These are phyloP conservation scores for Cephus sareptanus DNA, from an alignment of 2,888 invertebrate genomes.

Conservation along the genomic window DNA sequence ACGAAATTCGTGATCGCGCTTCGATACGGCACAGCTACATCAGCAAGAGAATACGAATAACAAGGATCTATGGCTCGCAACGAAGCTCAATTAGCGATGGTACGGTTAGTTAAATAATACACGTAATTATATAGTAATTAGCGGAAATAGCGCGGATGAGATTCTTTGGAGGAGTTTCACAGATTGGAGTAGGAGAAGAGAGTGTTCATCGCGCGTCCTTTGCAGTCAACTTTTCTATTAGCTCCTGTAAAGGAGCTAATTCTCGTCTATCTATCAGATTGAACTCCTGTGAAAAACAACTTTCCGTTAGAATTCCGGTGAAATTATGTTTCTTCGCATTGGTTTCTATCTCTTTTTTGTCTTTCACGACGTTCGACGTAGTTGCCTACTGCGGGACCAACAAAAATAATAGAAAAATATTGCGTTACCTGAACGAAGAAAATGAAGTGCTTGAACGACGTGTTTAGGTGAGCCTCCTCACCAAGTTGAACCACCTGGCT, in stretches of 20 bases:
- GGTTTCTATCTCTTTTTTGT: too few species aligned
- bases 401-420: not conserved
- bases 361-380: not conserved
- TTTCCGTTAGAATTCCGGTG: not conserved
- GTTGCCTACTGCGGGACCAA: not conserved
- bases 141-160: slow-evolving; percentile 49
- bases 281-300: slow-evolving; percentile 83
- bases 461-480: slow-evolving; percentile 98
- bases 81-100: slow-evolving; percentile 35
- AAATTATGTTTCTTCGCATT: too few species aligned
- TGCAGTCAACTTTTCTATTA: slow-evolving; percentile 94
- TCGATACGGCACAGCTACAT: not conserved
- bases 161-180: slow-evolving; percentile 63
- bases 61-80: slow-evolving; percentile 24
- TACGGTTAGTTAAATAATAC: slow-evolving; percentile 50
- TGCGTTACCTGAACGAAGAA: slow-evolving; percentile 88
- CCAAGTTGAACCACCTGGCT: slow-evolving; percentile 96
- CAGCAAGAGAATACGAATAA: not conserved
- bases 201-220: slow-evolving; percentile 84
- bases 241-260: slow-evolving; percentile 95
- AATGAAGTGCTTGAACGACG: slow-evolving; percentile 99
- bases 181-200: slow-evolving; percentile 32
- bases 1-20: not conserved
- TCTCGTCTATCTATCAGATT: slow-evolving; percentile 96
- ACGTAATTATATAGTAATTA: slow-evolving; percentile 41